Base-by-base conservation (phyloP, 2,888 invertebrate genomes). In the Apeira syringaria region DNA sequence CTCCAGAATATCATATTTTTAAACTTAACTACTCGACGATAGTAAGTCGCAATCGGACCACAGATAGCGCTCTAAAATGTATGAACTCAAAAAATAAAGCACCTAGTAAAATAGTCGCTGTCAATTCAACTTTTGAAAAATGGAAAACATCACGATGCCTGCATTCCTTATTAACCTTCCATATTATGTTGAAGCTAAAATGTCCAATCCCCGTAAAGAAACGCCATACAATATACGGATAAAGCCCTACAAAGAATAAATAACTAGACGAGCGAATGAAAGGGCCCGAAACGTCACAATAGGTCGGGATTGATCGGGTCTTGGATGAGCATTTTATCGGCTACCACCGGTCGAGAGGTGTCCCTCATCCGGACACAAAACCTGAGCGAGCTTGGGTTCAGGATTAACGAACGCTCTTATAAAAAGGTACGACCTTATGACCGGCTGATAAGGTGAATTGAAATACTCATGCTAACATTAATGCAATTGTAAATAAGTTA, bases 281-380 rank as follows among this genome's bases (percentile, higher is more conserved):
- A 63, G 63, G 64, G 64, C 60, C 61, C 64, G 59, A 65, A 61
- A 64, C 63, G 60, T 42, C 61, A 74, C 73, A 74, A 74, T 73
- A 59, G 66, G 57, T 56, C 45, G 60, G 66, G 68, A 68, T 67
- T 66, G 71, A 69, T 71, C 63, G 66, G 52, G 62, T 64, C 63
- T 63, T 38, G 61, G 64, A 63, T 61, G 64, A 61, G 61, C 64
- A 63, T 67, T 70, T 71, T 75, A 75, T 74, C 75, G 69, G 68
- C 53, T 59, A 61, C 54, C 59, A 68, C 65, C 64, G 64, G 72
- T 64, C 63, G 61, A 62, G 65, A 63, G 66, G 61, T 56, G 61
- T 68, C 62, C 59, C 56, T 68, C 59, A 60, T 61, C 47, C 51
- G 53, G 51, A 60, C 62, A 60, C 56, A 64, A 58, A 61, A 61